phyloP scores from a whole-genome alignment of 2,113 vertebrate genomes.

The Peucedramus taeniatus region DNA sequence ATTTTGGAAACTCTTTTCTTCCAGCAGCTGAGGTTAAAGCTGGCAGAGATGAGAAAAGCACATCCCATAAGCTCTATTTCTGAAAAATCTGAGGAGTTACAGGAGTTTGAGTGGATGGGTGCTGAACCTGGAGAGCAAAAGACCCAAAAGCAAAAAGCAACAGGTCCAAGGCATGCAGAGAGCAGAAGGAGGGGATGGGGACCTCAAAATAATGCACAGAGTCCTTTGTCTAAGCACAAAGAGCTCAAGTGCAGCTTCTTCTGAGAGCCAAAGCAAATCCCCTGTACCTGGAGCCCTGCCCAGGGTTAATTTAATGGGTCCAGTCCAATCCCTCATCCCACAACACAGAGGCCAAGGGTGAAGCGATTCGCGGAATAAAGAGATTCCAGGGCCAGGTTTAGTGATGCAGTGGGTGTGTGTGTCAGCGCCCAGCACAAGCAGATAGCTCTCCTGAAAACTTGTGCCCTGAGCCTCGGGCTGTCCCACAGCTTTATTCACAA shows the following conservation, averaged over 20 bases:
- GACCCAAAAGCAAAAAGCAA: not conserved
- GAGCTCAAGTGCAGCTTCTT: not conserved
- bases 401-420: too few relatives aligned
- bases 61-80: not conserved
- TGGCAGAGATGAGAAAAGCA: not conserved
- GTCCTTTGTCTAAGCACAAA: not conserved
- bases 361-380: too few relatives aligned
- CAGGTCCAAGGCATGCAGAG: not conserved
- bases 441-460: too few relatives aligned
- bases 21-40: not conserved
- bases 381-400: too few relatives aligned
- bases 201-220: not conserved
- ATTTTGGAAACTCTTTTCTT: not conserved
- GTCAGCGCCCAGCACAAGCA: too few relatives aligned
- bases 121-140: not conserved
- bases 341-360: not conserved
- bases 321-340: not conserved
- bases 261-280: not conserved
- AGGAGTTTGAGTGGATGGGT: not conserved
- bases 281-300: not conserved
- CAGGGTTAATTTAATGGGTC: not conserved
- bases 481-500: too few relatives aligned
- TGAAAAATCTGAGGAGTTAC: fast-evolving
- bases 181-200: not conserved
- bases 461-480: too few relatives aligned